Percentiles rank a stretch among this genome's conserved stretches.
phyloP scores from a whole-genome alignment of 1,140 invertebrate genomes.

The Brachionus plicatilis region DNA sequence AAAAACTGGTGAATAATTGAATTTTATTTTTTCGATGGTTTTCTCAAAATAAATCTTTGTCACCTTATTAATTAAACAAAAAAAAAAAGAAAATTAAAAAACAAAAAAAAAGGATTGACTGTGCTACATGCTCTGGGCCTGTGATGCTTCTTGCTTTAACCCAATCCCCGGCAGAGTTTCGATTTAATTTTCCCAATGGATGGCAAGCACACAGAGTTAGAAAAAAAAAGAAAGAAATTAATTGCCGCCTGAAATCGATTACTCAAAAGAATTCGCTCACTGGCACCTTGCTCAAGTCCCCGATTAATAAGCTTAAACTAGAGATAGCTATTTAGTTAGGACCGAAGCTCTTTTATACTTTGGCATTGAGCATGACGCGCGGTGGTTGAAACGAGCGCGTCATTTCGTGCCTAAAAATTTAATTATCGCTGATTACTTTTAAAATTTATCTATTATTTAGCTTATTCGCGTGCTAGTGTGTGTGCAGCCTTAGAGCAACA shows the following conservation, averaged over 20 bases:
- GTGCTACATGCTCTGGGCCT: neutral
- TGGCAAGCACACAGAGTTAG: neutral
- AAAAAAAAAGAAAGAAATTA: neutral
- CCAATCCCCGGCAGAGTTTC: neutral
- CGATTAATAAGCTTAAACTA: neutral
- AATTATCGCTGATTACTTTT: neutral
- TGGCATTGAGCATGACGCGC: neutral
- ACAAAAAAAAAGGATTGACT: neutral
- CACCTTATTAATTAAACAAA: neutral
- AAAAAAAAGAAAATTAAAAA: neutral
- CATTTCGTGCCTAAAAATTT: conserved; percentile 4
- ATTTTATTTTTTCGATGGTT: neutral
- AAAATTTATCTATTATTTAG: neutral
- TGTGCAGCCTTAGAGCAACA: no score
- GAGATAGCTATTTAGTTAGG: neutral
- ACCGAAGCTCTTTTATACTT: neutral
- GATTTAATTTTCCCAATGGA: conserved; percentile 29
- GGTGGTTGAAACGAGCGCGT: neutral
- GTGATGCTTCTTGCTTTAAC: neutral
- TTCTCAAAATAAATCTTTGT: neutral
- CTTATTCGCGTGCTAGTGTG: neutral
- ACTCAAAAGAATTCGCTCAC: neutral
- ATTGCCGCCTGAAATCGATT: conserved; percentile 8
- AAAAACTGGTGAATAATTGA: neutral
- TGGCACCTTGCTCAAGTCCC: neutral